Evolutionary conservation across 2,113 vertebrate genomes (phyloP).

Genomic region (Toxotes jaculatrix): DNA sequence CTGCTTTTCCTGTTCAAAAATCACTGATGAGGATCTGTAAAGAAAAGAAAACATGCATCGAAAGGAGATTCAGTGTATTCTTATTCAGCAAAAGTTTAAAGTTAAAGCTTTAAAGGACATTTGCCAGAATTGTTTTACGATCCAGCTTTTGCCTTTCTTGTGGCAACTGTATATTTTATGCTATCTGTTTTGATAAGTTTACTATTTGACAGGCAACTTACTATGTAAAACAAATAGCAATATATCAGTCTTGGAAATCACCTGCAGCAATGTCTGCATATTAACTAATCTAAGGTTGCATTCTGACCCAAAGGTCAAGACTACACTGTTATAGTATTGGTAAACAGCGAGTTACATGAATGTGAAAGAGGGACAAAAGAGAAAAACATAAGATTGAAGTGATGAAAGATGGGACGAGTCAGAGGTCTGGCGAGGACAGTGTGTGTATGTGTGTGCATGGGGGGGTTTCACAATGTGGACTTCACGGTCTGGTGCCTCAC

Average conservation of each 20-base stretch:
- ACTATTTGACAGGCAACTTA: background rate
- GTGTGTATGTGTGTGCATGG: conserved; percentile 12
- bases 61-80: conserved; percentile 1
- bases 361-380: background rate
- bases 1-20: background rate
- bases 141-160: background rate
- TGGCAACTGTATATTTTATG: background rate
- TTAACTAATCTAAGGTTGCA: background rate
- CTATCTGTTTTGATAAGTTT: no score
- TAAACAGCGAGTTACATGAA: background rate
- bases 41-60: background rate
- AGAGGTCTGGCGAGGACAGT: conserved; percentile 3
- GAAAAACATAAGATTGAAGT: background rate
- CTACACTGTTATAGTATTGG: background rate
- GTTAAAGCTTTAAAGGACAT: background rate
- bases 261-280: background rate
- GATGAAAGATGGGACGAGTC: background rate
- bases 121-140: background rate
- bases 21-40: background rate
- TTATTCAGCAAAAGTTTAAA: background rate
- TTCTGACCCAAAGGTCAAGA: no score
- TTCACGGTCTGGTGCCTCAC: conserved; percentile 52
- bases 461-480: conserved; percentile 32
- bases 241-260: background rate
- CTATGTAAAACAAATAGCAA: background rate